phyloP scores from a whole-genome alignment of 2,113 vertebrate species.

The Saimiri boliviensis region DNA sequence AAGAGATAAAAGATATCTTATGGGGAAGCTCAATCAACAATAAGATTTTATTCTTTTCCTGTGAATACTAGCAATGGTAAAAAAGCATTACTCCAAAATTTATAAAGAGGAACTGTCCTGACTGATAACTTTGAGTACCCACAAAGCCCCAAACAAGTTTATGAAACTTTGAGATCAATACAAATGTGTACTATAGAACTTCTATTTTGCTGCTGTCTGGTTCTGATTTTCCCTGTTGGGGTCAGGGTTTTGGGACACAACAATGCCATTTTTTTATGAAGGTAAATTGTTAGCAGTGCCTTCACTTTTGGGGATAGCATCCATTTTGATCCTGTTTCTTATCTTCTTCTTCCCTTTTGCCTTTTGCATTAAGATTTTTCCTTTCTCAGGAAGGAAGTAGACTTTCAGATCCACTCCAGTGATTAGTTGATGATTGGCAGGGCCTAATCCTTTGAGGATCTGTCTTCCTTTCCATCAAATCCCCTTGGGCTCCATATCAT shows the following conservation, averaged over 20 bases:
- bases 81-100: not conserved
- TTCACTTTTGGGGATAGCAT: not conserved
- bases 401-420: not conserved
- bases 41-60: slow-evolving; percentile 40
- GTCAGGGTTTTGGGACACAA: not conserved
- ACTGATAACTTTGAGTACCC: not conserved
- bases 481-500: not conserved
- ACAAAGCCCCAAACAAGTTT: not conserved
- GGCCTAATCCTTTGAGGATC: not conserved
- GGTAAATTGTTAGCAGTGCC: not conserved
- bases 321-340: not conserved
- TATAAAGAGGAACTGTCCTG: not conserved
- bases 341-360: not conserved
- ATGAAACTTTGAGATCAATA: slow-evolving; percentile 17
- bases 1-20: not conserved
- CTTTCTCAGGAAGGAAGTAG: not conserved
- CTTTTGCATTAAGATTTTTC: not conserved
- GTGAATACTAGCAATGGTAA: not conserved
- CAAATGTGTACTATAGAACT: not conserved
- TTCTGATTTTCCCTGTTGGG: not conserved
- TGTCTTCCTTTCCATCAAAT: not conserved
- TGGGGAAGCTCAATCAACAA: not conserved
- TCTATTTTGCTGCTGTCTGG: not conserved
- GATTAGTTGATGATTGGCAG: not conserved
- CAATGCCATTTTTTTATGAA: not conserved